These are phyloP conservation scores for Nicator chloris DNA, from an alignment of 2,113 vertebrate genomes.

Conservation along the genomic window DNA sequence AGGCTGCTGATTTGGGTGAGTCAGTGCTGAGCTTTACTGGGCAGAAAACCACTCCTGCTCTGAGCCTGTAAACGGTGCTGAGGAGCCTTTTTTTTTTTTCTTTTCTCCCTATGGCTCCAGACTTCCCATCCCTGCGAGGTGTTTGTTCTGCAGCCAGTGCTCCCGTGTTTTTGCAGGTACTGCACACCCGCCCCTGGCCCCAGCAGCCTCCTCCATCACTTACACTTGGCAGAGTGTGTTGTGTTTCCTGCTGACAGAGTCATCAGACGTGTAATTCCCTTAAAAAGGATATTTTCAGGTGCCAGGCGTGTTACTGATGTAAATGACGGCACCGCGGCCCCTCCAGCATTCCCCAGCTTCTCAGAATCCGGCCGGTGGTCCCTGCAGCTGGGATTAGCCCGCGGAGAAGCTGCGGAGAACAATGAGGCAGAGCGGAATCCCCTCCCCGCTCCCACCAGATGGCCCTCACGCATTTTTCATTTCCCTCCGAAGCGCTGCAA, in stretches of 20 bases:
- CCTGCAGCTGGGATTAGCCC: background rate
- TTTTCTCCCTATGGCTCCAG: background rate
- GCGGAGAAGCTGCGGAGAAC: accelerated
- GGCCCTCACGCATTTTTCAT: conserved; percentile 14
- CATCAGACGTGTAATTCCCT: background rate
- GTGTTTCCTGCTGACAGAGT: accelerated
- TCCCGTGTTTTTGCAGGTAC: background rate
- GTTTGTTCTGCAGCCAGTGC: accelerated
- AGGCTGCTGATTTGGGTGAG: background rate
- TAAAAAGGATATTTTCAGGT: background rate
- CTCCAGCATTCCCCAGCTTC: accelerated
- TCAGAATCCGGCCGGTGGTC: background rate
- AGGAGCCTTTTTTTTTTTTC: background rate
- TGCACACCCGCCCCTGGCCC: background rate
- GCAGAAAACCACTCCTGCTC: background rate
- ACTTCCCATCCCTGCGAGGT: background rate
- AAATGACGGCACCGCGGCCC: background rate
- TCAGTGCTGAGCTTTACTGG: background rate
- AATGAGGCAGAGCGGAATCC: background rate
- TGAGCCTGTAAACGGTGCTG: background rate
- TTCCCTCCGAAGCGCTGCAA: background rate
- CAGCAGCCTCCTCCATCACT: background rate
- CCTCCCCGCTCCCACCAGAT: conserved; percentile 17
- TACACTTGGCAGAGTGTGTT: accelerated
- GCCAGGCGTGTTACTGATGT: accelerated